A percentile compares a stretch with the other conserved stretches of the same genome.
phyloP scores from a whole-genome alignment of 2,888 invertebrate species.

The Parnassius smintheus region DNA sequence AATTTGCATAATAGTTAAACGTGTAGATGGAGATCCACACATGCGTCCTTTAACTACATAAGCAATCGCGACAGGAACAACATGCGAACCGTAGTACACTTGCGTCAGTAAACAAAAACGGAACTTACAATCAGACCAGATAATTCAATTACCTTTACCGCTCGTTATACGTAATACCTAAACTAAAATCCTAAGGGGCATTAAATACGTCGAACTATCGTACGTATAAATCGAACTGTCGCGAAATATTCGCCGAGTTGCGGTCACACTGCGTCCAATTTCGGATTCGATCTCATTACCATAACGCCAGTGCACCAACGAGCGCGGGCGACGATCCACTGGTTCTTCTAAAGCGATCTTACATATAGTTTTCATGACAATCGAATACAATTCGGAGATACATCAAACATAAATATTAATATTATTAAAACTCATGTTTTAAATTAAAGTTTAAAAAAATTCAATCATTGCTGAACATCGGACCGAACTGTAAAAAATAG shows the following conservation, averaged over 20 bases:
- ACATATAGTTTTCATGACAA: constrained; percentile 24
- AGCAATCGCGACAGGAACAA: constrained; percentile 9
- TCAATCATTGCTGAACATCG: no score
- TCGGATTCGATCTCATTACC: constrained; percentile 73
- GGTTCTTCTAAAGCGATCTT: constrained; percentile 31
- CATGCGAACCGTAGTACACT: not conserved
- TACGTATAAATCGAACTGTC: constrained; percentile 47
- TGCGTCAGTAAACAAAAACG: not conserved
- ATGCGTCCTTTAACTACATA: constrained; percentile 12
- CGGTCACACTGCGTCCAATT: constrained; percentile 67
- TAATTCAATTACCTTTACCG: constrained; percentile 17
- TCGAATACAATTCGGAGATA: not conserved
- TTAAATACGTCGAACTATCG: constrained; percentile 28
- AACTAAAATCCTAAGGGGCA: constrained; percentile 13
- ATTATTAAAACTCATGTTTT: not conserved
- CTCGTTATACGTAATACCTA: constrained; percentile 19
- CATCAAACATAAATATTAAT: not conserved
- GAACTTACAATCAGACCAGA: constrained; percentile 9
- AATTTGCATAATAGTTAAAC: not conserved
- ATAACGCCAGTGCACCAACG: constrained; percentile 63
- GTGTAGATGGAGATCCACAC: not conserved
- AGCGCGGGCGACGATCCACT: constrained; percentile 42
- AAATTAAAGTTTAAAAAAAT: no score
- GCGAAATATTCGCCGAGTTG: constrained; percentile 47
- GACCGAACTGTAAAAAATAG: no score